phyloP scores from a whole-genome alignment of 2,113 vertebrate species.

The Anarhynchus alexandrinus region DNA sequence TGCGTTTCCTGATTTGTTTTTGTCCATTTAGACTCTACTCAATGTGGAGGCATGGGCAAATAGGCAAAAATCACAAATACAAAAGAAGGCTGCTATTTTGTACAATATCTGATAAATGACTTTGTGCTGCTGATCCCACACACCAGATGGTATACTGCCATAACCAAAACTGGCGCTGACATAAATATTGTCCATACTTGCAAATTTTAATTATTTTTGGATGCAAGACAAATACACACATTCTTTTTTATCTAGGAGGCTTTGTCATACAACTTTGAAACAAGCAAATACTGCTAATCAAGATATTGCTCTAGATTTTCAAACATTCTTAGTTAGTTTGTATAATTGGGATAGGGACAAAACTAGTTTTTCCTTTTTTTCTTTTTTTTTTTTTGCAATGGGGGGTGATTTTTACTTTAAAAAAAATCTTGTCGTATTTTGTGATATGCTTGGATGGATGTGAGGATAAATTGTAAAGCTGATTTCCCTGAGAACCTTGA shows the following conservation, averaged over 20 bases:
- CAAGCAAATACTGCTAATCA: background rate
- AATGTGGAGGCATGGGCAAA: background rate
- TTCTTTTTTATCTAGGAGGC: background rate
- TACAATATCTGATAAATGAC: background rate
- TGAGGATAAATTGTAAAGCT: background rate
- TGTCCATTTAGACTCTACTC: background rate
- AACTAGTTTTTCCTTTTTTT: background rate
- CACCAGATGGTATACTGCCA: background rate
- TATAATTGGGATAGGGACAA: background rate
- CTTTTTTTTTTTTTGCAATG: background rate
- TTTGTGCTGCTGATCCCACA: background rate
- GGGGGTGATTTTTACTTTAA: background rate
- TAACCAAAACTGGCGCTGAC: background rate
- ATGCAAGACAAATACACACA: background rate
- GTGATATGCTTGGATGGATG: background rate
- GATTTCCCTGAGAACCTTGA: background rate
- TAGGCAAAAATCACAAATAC: background rate
- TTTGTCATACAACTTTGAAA: background rate
- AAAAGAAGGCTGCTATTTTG: background rate
- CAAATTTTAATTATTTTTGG: background rate
- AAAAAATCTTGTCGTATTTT: background rate
- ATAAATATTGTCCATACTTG: background rate
- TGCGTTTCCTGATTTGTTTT: background rate
- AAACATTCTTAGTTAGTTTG: background rate
- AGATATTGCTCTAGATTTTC: slow-evolving; percentile 1